phyloP scores from a whole-genome alignment of 2,888 invertebrate species.

The Alcis repandata region DNA sequence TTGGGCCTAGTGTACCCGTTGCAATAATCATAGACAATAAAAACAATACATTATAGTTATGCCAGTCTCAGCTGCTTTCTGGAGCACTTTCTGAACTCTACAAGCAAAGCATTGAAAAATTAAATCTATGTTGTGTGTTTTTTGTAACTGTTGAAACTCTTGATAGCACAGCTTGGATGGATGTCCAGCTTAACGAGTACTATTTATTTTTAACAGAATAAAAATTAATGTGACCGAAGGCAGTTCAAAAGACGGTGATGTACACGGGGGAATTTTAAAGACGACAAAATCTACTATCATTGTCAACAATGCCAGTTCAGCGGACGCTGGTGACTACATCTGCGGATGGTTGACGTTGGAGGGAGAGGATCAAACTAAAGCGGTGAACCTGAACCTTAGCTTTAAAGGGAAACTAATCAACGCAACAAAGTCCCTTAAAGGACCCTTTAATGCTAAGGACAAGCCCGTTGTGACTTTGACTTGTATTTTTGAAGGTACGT shows the following conservation, averaged over 20 bases:
- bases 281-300: constrained; percentile 61
- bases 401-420: constrained; percentile 63
- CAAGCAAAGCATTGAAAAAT: too few species aligned
- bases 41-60: too few species aligned
- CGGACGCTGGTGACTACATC: constrained; percentile 72
- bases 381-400: constrained; percentile 60
- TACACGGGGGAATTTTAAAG: constrained; percentile 60
- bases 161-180: too few species aligned
- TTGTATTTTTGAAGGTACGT: constrained; percentile 78
- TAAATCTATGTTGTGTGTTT: too few species aligned
- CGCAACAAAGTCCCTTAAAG: constrained; percentile 53
- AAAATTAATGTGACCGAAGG: constrained; percentile 53
- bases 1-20: too few species aligned
- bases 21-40: too few species aligned
- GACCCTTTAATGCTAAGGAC: constrained; percentile 58
- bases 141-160: neutral
- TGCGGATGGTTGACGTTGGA: constrained; percentile 60
- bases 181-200: neutral
- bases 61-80: too few species aligned
- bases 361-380: constrained; percentile 46
- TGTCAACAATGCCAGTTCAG: constrained; percentile 61
- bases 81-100: too few species aligned
- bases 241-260: constrained; percentile 52
- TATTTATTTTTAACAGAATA: constrained; percentile 55
- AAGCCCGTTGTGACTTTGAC: constrained; percentile 58